Evolutionary conservation across 2,888 invertebrate species (phyloP).

Genomic region (Ptychoptera contaminata): DNA sequence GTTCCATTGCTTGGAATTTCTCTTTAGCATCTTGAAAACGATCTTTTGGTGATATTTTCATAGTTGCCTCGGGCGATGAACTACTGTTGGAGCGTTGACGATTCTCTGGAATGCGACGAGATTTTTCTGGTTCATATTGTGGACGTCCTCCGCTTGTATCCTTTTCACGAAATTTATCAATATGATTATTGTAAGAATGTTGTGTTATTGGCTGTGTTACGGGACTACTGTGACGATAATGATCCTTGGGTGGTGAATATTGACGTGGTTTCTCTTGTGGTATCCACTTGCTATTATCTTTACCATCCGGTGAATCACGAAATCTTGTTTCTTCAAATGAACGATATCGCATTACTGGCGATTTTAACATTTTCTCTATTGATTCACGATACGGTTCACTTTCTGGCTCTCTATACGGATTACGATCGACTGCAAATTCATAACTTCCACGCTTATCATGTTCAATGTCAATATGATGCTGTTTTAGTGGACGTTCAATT

Average conservation of each 20-base stretch:
- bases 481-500: conserved; percentile 2
- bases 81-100: neutral
- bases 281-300: neutral
- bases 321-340: conserved; percentile 16
- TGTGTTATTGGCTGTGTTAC: neutral
- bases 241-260: neutral
- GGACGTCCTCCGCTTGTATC: neutral
- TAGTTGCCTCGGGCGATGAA: conserved; percentile 8
- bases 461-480: conserved; percentile 5
- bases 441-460: conserved; percentile 1
- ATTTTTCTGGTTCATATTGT: neutral
- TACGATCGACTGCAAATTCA: conserved; percentile 17
- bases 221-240: neutral
- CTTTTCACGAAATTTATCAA: neutral
- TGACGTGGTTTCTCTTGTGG: neutral
- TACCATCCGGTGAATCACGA: neutral
- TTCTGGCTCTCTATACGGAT: conserved; percentile 29
- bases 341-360: conserved; percentile 28
- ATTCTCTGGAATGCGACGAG: neutral
- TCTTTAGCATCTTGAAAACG: conserved; percentile 76
- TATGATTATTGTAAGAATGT: neutral
- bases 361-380: conserved; percentile 32
- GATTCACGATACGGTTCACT: conserved; percentile 30
- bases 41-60: conserved; percentile 47
- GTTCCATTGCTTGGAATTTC: conserved; percentile 66